A percentile compares a stretch with the other conserved stretches of the same genome.
Evolutionary conservation across 1,140 invertebrate genomes (phyloP).

Genomic region (Pinna nobilis): DNA sequence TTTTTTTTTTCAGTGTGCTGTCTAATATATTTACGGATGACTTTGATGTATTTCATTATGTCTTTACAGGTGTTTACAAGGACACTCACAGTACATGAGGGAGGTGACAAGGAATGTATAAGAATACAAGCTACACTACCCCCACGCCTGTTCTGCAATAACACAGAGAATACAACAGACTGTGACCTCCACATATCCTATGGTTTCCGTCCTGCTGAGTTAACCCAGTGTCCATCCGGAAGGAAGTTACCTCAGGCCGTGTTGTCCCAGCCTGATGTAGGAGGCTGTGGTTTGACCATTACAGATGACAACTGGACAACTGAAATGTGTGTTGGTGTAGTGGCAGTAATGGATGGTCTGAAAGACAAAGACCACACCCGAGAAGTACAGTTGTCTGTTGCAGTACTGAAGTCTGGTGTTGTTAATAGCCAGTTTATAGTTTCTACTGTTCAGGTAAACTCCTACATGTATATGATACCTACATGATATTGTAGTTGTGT

Average conservation of each 20-base stretch:
- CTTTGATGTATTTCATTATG: too few species aligned
- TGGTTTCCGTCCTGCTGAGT: conserved; percentile 9
- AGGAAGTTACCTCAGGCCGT: conserved; percentile 47
- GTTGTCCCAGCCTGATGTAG: conserved; percentile 28
- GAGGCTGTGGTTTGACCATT: conserved; percentile 42
- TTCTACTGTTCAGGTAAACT: conserved; percentile 4
- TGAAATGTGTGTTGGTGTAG: conserved; percentile 43
- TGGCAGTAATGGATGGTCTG: conserved; percentile 52
- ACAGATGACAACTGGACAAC: conserved; percentile 39
- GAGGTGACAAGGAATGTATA: conserved; percentile 31
- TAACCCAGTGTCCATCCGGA: conserved; percentile 40
- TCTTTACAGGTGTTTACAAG: conserved; percentile 45
- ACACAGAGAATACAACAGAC: neutral
- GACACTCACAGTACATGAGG: conserved; percentile 48
- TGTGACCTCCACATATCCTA: conserved; percentile 31
- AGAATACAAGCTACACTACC: conserved; percentile 45
- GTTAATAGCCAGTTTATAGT: neutral
- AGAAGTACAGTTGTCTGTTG: conserved; percentile 32
- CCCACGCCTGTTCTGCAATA: conserved; percentile 51
- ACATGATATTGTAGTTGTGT: too few species aligned
- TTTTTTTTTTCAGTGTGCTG: conserved; percentile 47
- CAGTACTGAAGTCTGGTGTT: neutral
- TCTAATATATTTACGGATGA: too few species aligned
- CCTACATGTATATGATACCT: too few species aligned
- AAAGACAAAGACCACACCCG: conserved; percentile 53